Evolutionary conservation across 2,113 vertebrate genomes (phyloP), one percentile per base, ranked within the genome.

Genomic region (Plestiodon gilberti): DNA sequence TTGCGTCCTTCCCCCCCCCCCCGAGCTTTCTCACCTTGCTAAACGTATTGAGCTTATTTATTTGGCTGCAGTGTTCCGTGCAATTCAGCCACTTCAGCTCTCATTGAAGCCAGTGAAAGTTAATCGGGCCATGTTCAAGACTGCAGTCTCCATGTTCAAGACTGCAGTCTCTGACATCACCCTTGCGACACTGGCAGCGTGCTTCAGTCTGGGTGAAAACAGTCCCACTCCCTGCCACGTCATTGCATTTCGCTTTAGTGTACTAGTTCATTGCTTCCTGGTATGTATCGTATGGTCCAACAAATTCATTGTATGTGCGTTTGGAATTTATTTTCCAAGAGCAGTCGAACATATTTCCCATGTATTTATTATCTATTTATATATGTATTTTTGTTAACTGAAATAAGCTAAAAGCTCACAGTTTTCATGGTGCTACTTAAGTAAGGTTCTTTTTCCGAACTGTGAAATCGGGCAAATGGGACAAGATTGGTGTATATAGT

Each of bases 351-450:
- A 65, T 62, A 81, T 85, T 83, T 75, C 90, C 87, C 94, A 91
- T 28, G 84, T 96, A 95, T 96, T 96, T 96, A 96, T 94, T 93
- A 71, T 73, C 85, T 94, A 87, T 96, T 90, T 95, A 89, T 95
- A 90, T 91, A 89, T 95, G 89, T 91, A 89, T 93, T 96, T 95
- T 89, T 89, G 90, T 93, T 93, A 90, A 89, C 91, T 78, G 69
- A 90, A 86, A 88, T 88, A 73, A 89, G 84, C 80, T 93, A 77
- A 86, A 90, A 83, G 79, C 82, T 81, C 73, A 61, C 84, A 81
- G 52, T 90, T 79, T 86, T 93, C 73, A 20, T 59, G 91, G 96
- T 91, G 90, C 95, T 96, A 87, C 87, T 81, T 89, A 81, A 61
- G 43, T 83, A 59, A 38, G 69, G 10, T n/a, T 59, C 57, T 79